Evolutionary conservation across 2,797 vertebrate genomes (phyloP), one percentile per base, ranked within the genome.

Genomic region (Crenichthys baileyi): DNA sequence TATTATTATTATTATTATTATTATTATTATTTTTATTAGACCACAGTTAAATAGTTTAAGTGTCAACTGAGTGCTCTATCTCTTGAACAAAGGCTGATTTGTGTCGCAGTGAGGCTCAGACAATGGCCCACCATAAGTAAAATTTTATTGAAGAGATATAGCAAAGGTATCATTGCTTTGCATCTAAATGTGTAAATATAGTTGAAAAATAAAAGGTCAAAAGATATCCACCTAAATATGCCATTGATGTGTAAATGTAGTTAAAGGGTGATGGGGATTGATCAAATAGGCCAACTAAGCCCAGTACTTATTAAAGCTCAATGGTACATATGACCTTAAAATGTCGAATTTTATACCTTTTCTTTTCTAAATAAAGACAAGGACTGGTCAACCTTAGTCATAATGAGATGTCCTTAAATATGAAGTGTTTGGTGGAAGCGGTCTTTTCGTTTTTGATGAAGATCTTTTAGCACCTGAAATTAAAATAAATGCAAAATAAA

Each of bases 401-500:
- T 39, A 24, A 41, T 36, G 36, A 24, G 22, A 68, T 68, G 63
- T 67, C 13, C 29, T 16, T 31, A 2, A 8, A 29, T 48, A 67
- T 41, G 2, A 67, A 5, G 20, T 22, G 36, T 41, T 41, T 67
- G 11, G 41, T 44, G 12, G 24, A 5, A 13, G 26, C 2, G 4
- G 41, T 58, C 65, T 79, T 80, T 68, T 71, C 79, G 73, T 79
- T 7, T 46, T 46, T 72, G 46, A 58, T 80, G 53, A 78, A 80
- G 58, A 41, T 7, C 20, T 55, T 31, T 60, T 78, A 44, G 71
- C 77, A 18, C 80, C 68, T 85, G 81, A 85, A 83, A 79, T 78
- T 1, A 5, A 70, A 61, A 41, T 0, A 75, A 83, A 67, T 36
- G 56, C 44, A 78, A 73, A 61, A 41, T 0, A 75, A 83, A 67